Conservation (phyloP, 2,888 invertebrate genomes). For the Caenorhabditis zanzibari region DNA sequence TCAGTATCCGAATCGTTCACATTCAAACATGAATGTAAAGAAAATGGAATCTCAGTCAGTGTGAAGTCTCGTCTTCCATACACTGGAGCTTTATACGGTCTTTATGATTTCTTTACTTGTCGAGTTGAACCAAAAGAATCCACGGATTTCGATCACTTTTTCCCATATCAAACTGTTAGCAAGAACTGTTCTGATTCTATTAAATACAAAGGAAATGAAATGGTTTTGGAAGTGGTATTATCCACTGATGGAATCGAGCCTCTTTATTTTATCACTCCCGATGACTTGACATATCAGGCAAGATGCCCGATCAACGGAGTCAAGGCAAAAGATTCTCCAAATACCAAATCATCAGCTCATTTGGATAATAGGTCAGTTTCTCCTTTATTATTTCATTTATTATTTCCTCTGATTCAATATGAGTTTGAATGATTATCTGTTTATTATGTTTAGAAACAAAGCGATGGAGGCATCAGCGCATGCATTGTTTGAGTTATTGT, state of each 20-base stretch:
- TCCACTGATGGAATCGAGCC: conserved; percentile 84
- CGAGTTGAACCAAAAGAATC: conserved; percentile 82
- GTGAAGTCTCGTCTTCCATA: conserved; percentile 82
- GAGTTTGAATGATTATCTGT: conserved; percentile 43
- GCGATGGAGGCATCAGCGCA: conserved; percentile 75
- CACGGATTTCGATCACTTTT: conserved; percentile 79
- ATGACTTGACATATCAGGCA: conserved; percentile 83
- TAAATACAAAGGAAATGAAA: conserved; percentile 81
- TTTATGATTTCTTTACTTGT: conserved; percentile 84
- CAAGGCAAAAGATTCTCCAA: conserved; percentile 35
- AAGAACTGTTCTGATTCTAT: conserved; percentile 83
- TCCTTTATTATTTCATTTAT: not conserved
- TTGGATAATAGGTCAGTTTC: conserved; percentile 36
- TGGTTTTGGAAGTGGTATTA: conserved; percentile 83
- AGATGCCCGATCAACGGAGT: conserved; percentile 73
- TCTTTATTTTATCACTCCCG: conserved; percentile 83
- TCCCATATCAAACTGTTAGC: conserved; percentile 82
- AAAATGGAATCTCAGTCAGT: conserved; percentile 79
- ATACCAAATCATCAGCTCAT: conserved; percentile 51
- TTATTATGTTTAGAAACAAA: conserved; percentile 62
- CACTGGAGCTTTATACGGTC: conserved; percentile 83
- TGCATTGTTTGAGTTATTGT: conserved; percentile 74
- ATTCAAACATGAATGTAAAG: conserved; percentile 80
- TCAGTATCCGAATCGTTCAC: conserved; percentile 81
- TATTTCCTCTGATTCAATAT: conserved; percentile 10